Evolutionary conservation across 1,140 invertebrate genomes (phyloP), one percentile per base, ranked within the genome.

Genomic region (Drosophila athabasca): DNA sequence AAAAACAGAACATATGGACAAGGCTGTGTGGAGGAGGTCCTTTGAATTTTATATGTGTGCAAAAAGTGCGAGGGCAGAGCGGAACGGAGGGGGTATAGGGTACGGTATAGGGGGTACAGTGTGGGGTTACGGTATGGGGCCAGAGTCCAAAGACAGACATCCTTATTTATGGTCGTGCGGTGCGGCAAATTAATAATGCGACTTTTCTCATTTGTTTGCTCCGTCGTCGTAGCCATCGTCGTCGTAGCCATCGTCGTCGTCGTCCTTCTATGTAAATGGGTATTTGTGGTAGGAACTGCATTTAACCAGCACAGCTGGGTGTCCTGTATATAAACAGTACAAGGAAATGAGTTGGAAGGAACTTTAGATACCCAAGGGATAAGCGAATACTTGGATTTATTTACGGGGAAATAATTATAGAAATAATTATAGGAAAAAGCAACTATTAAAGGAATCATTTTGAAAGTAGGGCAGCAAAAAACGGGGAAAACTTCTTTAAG

Each of bases 131-230:
- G 17, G 17, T 19, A 9, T 7, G 17, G n/a, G 13, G 57, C 31
- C 31, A 31, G 61, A n/a, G 69, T 17, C 51, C 55, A 49, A 44
- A 46, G 49, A 60, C 51, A 79, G 59, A 75, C 71, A 75, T 65
- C 49, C 74, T 85, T 85, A 85, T 85, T 85, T 85, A 88, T 85
- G 83, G 74, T 76, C 84, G 71, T 88, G 83, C 72, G 84, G 84
- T 77, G 83, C 67, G 71, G 83, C 83, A 88, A 88, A 88, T 88
- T 88, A 88, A 88, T 88, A 88, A 89, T 88, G 71, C 79, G 79
- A 83, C 83, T 79, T 83, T 78, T 83, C 76, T 81, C 80, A 80
- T 81, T 77, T 85, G 73, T 51, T 76, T 68, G 54, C 62, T 44
- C 43, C 17, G 50, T 31, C 59, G 51, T 53, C 13, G 52, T 13